Evolutionary conservation across 2,113 vertebrate species (phyloP).

Genomic region (Petrocephalus microphthalmus): DNA sequence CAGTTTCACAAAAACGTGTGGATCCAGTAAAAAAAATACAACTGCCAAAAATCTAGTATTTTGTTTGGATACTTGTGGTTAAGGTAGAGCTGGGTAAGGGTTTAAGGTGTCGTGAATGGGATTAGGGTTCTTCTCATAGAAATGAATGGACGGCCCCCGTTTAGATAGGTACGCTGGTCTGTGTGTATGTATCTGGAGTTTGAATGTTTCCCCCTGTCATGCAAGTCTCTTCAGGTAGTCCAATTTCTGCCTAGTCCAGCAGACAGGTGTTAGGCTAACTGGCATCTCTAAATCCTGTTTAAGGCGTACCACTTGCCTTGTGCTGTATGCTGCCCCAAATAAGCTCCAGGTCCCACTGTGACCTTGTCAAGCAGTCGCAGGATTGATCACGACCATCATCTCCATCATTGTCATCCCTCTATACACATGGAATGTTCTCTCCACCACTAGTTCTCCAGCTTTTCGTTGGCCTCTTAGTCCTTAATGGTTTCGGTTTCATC

Average conservation of each 20-base stretch:
- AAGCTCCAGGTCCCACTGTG: background rate
- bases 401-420: background rate
- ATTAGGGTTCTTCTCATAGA: too few relatives aligned
- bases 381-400: background rate
- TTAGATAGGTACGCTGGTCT: background rate
- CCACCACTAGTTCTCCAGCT: background rate
- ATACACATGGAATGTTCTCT: background rate
- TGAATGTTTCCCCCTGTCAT: background rate
- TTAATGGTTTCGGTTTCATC: background rate
- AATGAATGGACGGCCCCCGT: too few relatives aligned
- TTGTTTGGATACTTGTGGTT: too few relatives aligned
- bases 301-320: background rate
- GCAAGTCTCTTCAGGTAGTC: background rate
- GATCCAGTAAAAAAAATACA: too few relatives aligned
- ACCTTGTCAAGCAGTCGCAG: background rate
- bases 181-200: background rate
- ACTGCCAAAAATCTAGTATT: too few relatives aligned
- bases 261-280: background rate
- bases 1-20: too few relatives aligned
- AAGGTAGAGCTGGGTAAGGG: too few relatives aligned
- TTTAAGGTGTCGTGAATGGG: too few relatives aligned
- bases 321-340: background rate
- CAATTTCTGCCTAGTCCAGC: background rate
- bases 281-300: background rate
- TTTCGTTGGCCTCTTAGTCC: background rate